Evolutionary conservation across 2,113 vertebrate species (phyloP).

Genomic region (Pachypanchax playfairii): DNA sequence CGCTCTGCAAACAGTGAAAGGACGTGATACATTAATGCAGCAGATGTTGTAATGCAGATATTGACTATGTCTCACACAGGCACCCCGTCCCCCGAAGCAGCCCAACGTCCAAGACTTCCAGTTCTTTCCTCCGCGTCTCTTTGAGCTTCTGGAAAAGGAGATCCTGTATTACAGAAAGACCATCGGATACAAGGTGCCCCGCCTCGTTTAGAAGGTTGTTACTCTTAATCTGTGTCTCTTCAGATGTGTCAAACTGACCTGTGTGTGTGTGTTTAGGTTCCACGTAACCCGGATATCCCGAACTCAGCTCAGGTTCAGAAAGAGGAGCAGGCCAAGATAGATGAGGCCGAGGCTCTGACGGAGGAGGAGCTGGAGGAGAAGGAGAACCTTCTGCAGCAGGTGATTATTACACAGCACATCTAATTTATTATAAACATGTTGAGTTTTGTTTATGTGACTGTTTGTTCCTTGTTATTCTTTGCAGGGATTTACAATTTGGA

Average conservation of each 20-base stretch:
- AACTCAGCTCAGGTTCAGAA: slow-evolving; percentile 94
- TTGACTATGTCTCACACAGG: slow-evolving; percentile 75
- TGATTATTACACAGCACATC: no score
- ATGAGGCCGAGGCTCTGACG: slow-evolving; percentile 94
- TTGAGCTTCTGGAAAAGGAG: slow-evolving; percentile 97
- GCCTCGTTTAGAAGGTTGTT: not conserved
- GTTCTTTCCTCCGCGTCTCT: slow-evolving; percentile 97
- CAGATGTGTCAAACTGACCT: not conserved
- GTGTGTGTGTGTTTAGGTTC: slow-evolving; percentile 81
- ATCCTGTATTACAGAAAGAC: slow-evolving; percentile 99
- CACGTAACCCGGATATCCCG: slow-evolving; percentile 93
- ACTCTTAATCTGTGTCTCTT: not conserved
- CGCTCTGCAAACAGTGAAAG: not conserved
- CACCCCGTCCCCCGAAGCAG: slow-evolving; percentile 96
- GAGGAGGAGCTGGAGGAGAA: slow-evolving; percentile 98
- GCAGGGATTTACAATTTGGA: slow-evolving; percentile 99
- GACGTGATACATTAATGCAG: not conserved
- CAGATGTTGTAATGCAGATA: not conserved
- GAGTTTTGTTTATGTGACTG: no score
- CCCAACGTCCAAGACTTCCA: slow-evolving; percentile 99
- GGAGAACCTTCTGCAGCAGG: slow-evolving; percentile 96
- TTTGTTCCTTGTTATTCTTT: not conserved
- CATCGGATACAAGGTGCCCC: slow-evolving; percentile 96
- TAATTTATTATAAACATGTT: not conserved
- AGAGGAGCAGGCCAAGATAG: slow-evolving; percentile 96